Conservation (phyloP, 1,140 invertebrate species). For the Drosophila seguyi region DNA sequence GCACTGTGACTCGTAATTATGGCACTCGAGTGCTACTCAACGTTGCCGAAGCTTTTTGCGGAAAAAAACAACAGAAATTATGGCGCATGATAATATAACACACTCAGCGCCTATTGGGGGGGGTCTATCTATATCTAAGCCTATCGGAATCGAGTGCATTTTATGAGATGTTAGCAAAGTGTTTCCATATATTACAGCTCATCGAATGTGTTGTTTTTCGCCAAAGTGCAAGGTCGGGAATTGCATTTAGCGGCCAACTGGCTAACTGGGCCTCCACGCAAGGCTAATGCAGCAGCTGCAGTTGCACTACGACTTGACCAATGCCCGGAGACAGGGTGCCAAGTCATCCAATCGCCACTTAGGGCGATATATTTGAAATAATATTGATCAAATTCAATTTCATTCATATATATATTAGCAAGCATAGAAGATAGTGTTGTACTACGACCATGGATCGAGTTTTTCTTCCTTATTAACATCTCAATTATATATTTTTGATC, state of each 20-base stretch:
- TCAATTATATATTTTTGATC: background rate
- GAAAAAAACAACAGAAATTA: slow-evolving; percentile 66
- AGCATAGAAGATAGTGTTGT: background rate
- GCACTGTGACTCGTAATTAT: slow-evolving; percentile 69
- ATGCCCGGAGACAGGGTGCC: slow-evolving; percentile 15
- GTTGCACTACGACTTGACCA: slow-evolving; percentile 17
- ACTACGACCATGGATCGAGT: too few species aligned
- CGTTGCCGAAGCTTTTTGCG: slow-evolving; percentile 34
- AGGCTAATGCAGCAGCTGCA: slow-evolving; percentile 12
- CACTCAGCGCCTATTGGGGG: slow-evolving; percentile 16
- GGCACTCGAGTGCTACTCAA: slow-evolving; percentile 76
- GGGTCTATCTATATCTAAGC: slow-evolving; percentile 29
- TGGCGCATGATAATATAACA: slow-evolving; percentile 61
- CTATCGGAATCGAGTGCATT: slow-evolving; percentile 47
- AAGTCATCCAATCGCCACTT: background rate
- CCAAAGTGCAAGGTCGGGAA: slow-evolving; percentile 60
- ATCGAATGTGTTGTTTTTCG: slow-evolving; percentile 29
- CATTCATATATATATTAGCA: background rate
- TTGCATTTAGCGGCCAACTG: slow-evolving; percentile 51
- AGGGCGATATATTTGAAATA: too few species aligned
- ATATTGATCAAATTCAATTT: background rate
- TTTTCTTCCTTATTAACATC: background rate
- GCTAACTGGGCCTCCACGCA: slow-evolving; percentile 48
- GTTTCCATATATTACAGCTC: slow-evolving; percentile 31
- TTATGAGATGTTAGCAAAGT: slow-evolving; percentile 51